Evolutionary conservation across 2,113 vertebrate species (phyloP).

Genomic region (Melanerpes formicivorus): DNA sequence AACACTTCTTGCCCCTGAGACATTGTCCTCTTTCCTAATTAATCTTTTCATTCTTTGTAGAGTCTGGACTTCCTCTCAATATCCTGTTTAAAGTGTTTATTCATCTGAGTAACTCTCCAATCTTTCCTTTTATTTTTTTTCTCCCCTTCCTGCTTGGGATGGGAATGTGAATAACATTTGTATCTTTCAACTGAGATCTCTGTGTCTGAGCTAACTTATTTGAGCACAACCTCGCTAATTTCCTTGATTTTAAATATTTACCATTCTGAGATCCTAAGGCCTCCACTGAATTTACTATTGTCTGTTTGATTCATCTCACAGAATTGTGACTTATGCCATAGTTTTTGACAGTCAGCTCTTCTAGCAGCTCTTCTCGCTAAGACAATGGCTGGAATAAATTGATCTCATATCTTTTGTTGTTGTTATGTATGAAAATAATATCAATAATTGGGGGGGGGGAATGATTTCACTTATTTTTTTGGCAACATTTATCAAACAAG

Average conservation of each 20-base stretch:
- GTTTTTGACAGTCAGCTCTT: not conserved
- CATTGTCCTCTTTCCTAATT: not conserved
- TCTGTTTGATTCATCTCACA: not conserved
- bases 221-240: not conserved
- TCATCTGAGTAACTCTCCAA: not conserved
- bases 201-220: not conserved
- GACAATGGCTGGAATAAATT: not conserved
- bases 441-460: not conserved
- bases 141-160: not conserved
- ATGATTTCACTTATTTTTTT: not conserved
- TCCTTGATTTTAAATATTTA: not conserved
- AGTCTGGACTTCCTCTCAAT: slow-evolving; percentile 18
- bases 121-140: not conserved
- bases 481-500: not conserved
- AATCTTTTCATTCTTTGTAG: slow-evolving; percentile 10
- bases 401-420: not conserved
- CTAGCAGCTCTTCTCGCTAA: not conserved
- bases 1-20: not conserved
- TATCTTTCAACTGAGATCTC: not conserved
- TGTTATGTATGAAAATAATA: not conserved
- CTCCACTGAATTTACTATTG: not conserved
- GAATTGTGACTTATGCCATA: not conserved
- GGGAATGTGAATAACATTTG: not conserved
- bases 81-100: slow-evolving; percentile 11
- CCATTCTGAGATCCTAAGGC: not conserved